A percentile compares a stretch with the other conserved stretches of the same genome.
These are phyloP conservation scores for Epistrophe eligans DNA, from an alignment of 2,888 invertebrate genomes.

Conservation along the genomic window DNA sequence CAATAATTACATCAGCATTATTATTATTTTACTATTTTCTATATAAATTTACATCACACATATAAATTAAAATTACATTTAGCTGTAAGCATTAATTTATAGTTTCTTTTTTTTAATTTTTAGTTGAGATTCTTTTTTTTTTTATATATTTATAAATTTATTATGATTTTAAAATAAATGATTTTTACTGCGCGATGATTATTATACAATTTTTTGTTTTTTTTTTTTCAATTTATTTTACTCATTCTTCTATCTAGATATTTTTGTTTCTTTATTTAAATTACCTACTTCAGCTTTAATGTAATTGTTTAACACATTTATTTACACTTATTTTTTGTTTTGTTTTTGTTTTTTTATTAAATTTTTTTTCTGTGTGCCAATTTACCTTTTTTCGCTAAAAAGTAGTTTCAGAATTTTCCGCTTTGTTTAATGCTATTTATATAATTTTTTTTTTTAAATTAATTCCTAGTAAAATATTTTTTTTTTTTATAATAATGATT, in stretches of 20 bases:
- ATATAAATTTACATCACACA: conserved; percentile 58
- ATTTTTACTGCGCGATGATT: neutral
- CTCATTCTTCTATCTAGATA: conserved; percentile 48
- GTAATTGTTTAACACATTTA: conserved; percentile 67
- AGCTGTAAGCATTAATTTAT: conserved; percentile 25
- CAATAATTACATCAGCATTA: conserved; percentile 53
- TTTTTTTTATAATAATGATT: conserved; percentile 11
- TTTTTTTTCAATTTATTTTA: conserved; percentile 14
- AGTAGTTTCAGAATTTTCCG: conserved; percentile 75
- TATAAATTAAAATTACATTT: conserved; percentile 30
- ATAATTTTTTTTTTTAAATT: neutral
- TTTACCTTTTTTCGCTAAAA: conserved; percentile 35
- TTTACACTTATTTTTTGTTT: conserved; percentile 47
- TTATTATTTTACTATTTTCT: conserved; percentile 1
- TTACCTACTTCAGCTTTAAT: conserved; percentile 56
- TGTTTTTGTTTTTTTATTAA: too few species aligned
- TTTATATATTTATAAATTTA: neutral
- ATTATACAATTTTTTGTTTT: neutral
- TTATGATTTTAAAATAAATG: conserved; percentile 9
- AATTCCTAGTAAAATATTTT: neutral
- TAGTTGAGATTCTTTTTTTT: neutral
- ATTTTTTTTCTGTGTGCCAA: conserved; percentile 45
- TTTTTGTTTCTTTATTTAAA: conserved; percentile 17
- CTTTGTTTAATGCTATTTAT: conserved; percentile 66
- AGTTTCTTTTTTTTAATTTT: neutral